These are phyloP conservation scores for Chironomus striatipennis DNA, from an alignment of 1,140 invertebrate species.

Conservation along the genomic window DNA sequence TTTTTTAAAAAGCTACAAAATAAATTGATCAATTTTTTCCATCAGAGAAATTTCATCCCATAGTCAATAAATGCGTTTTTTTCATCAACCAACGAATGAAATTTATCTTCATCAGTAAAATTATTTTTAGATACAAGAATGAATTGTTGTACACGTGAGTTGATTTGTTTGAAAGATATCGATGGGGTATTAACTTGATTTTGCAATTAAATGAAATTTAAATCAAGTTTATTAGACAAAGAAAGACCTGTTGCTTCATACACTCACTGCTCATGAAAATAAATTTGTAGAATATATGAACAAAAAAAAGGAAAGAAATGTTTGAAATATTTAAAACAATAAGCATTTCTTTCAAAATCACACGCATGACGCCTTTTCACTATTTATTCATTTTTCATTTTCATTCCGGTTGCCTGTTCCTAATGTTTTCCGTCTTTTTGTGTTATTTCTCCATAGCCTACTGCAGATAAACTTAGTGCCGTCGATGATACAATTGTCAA, in stretches of 20 bases:
- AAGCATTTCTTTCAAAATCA: background rate
- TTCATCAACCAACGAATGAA: too few species aligned
- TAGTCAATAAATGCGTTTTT: too few species aligned
- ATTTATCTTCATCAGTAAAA: too few species aligned
- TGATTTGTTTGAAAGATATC: too few species aligned
- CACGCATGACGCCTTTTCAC: background rate
- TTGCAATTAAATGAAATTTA: background rate
- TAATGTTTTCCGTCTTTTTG: background rate
- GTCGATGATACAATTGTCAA: slow-evolving; percentile 34
- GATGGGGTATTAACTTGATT: background rate
- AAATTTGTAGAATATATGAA: too few species aligned
- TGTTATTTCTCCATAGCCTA: background rate
- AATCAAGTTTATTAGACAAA: background rate
- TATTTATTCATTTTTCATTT: background rate
- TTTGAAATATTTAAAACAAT: background rate
- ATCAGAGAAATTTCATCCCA: too few species aligned
- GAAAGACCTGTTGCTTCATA: background rate
- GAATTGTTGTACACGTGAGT: too few species aligned
- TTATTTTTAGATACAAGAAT: too few species aligned
- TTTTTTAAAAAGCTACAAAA: too few species aligned
- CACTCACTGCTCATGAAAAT: background rate
- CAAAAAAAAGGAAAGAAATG: background rate
- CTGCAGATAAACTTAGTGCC: slow-evolving; percentile 33
- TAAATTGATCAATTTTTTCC: too few species aligned
- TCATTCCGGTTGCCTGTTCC: background rate